Evolutionary conservation across 2,888 invertebrate genomes (phyloP).

Genomic region (Cephus sareptanus): DNA sequence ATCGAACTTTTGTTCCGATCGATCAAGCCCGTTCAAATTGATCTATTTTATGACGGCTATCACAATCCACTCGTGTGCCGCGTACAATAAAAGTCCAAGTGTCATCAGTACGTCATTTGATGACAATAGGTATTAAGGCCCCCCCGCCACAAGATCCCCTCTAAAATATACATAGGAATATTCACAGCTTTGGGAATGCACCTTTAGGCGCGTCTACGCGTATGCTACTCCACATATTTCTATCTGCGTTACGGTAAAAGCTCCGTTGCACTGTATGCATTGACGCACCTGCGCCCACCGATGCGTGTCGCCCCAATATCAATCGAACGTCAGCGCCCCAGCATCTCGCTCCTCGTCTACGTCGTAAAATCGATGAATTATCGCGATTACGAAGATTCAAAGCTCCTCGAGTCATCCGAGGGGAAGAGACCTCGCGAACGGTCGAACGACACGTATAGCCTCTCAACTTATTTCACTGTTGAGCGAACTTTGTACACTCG

Average conservation of each 20-base stretch:
- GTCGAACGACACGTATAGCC: neutral
- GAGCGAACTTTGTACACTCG: neutral
- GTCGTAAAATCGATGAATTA: constrained; percentile 49
- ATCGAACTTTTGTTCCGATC: constrained; percentile 26
- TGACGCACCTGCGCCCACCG: constrained; percentile 42
- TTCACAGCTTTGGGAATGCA: neutral
- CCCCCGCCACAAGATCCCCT: neutral
- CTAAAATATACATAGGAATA: neutral
- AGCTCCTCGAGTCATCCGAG: neutral
- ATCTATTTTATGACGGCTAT: neutral
- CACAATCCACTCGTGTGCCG: neutral
- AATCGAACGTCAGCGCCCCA: constrained; percentile 4
- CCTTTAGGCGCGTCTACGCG: neutral
- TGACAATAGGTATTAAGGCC: constrained; percentile 3
- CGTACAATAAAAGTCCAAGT: neutral
- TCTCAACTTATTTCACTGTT: neutral
- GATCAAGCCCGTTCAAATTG: constrained; percentile 2
- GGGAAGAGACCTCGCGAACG: neutral
- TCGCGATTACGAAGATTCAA: constrained; percentile 19
- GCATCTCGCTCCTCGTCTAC: constrained; percentile 10
- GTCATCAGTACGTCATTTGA: constrained; percentile 7
- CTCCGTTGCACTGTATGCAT: neutral
- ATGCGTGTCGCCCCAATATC: constrained; percentile 47
- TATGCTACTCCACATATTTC: neutral
- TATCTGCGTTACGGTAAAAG: neutral